These are phyloP conservation scores for Scaeva pyrastri DNA, from an alignment of 2,888 invertebrate genomes.

Conservation along the genomic window DNA sequence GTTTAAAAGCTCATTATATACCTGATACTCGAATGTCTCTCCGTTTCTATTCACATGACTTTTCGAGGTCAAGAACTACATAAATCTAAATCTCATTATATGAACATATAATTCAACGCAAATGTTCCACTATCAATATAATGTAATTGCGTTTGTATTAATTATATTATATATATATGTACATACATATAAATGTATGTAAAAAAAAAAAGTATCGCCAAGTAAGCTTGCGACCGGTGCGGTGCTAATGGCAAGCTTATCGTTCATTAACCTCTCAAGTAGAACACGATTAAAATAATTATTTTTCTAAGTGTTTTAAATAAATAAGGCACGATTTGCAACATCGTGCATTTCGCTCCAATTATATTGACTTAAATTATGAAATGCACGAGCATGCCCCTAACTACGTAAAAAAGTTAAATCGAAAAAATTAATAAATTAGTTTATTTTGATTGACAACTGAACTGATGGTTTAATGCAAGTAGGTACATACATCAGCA, in stretches of 20 bases:
- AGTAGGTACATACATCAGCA: too few relatives aligned
- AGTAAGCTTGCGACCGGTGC: neutral
- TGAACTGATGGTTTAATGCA: neutral
- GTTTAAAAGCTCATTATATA: neutral
- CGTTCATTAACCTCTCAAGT: slow-evolving; percentile 13
- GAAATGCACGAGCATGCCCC: slow-evolving; percentile 3
- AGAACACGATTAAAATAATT: slow-evolving; percentile 1
- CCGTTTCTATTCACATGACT: neutral
- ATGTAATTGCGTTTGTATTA: neutral
- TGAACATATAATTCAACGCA: neutral
- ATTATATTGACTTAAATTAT: slow-evolving; percentile 18
- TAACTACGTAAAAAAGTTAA: neutral
- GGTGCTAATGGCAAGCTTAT: neutral
- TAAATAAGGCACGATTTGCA: slow-evolving; percentile 24
- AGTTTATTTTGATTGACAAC: slow-evolving; percentile 27
- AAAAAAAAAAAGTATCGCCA: too few relatives aligned
- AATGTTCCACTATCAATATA: neutral
- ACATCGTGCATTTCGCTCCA: slow-evolving; percentile 1
- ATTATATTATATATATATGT: too few relatives aligned
- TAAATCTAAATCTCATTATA: neutral
- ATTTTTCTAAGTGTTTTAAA: neutral
- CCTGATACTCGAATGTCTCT: neutral
- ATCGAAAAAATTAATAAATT: neutral
- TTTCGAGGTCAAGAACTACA: neutral
- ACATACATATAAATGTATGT: neutral